Evolutionary conservation across 2,888 invertebrate species (phyloP), one percentile per base, ranked within the genome.

Genomic region (Anticlea derivata): DNA sequence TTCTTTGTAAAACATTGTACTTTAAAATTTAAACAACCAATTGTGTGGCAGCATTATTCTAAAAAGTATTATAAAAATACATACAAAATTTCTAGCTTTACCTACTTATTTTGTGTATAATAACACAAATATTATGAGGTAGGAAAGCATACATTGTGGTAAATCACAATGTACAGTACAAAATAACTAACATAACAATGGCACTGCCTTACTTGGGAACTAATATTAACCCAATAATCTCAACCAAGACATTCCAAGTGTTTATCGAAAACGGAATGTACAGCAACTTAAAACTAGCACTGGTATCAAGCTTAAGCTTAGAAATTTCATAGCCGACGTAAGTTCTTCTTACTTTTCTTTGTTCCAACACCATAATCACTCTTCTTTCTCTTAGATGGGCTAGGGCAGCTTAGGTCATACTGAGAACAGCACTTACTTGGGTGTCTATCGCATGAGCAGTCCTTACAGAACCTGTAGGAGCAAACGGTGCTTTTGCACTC

Each of bases 391-490:
- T 91, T 91, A n/a, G 89, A 86, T 10, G 91, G 91, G 65, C 91
- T 91, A 29, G 89, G 86, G 26, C 83, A 86, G 60, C 87, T 83
- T 38, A 90, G 71, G 61, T 85, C 87, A 66, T 86, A 87, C 58
- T 78, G 80, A 55, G 77, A 70, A 61, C 91, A 90, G 41, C 56
- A 80, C 71, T 78, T 86, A 72, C 81, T 80, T 65, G 84, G 80
- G 66, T 89, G 90, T 59, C 84, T 72, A 43, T 73, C 75, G 58
- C 82, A 83, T 49, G 75, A 83, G 67, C 91, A 92, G 70, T 82
- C 80, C 61, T 80, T 86, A 73, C 92, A 92, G 73, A 91, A 93
- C 70, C 89, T 83, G 76, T 86, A 88, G 33, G 84, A 70, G 75
- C 92, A 92, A 61, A 81, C 80, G 48, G 57, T 61, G 67, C 85